Evolutionary conservation across 2,888 invertebrate genomes (phyloP).

Genomic region (Drepanosiphum platanoidis): DNA sequence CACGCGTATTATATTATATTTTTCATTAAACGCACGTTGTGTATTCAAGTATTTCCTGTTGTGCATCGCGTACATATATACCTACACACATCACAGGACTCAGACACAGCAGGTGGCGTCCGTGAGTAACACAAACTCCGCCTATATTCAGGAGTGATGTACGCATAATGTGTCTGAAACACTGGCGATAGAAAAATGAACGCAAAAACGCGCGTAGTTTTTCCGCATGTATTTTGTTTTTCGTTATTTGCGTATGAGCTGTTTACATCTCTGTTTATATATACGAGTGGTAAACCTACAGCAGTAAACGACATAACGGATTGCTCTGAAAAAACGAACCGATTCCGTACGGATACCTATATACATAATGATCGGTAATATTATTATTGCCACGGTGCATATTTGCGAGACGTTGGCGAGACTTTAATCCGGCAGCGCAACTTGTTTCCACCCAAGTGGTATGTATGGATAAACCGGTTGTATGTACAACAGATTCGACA

Average conservation of each 20-base stretch:
- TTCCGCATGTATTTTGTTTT: not conserved
- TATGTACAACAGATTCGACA: not conserved
- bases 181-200: not conserved
- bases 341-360: not conserved
- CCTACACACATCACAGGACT: not conserved
- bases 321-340: not conserved
- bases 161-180: not conserved
- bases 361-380: constrained; percentile 17
- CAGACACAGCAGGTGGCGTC: constrained; percentile 33
- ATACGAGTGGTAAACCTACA: not conserved
- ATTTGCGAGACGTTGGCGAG: constrained; percentile 25
- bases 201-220: not conserved
- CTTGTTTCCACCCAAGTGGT: constrained; percentile 29
- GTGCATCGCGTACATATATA: not conserved
- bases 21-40: constrained; percentile 7
- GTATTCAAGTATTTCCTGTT: constrained; percentile 22
- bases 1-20: not conserved
- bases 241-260: not conserved
- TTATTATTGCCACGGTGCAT: constrained; percentile 18
- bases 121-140: not conserved
- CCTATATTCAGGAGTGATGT: not conserved
- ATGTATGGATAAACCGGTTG: constrained; percentile 42
- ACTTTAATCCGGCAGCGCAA: constrained; percentile 20
- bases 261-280: not conserved
- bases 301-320: not conserved